Evolutionary conservation across 2,888 invertebrate species (phyloP).

Genomic region (Mylabris sibirica): DNA sequence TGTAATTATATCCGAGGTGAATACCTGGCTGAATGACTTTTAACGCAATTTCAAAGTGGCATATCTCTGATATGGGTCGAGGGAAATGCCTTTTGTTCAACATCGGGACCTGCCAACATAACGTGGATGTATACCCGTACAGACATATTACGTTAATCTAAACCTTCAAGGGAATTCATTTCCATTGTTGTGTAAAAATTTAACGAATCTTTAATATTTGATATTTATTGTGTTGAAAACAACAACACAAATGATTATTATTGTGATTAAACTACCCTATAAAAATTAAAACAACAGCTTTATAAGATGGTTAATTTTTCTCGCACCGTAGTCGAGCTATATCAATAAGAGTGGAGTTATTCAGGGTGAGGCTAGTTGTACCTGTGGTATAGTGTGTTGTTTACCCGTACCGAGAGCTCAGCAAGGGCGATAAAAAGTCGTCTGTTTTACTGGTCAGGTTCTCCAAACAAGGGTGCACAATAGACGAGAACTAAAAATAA

Average conservation of each 20-base stretch:
- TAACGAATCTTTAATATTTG: background rate
- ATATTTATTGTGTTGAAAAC: constrained; percentile 15
- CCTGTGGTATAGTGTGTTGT: constrained; percentile 39
- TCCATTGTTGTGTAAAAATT: constrained; percentile 14
- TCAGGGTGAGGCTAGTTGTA: constrained; percentile 46
- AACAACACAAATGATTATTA: background rate
- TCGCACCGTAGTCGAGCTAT: constrained; percentile 40
- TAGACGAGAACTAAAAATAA: constrained; percentile 44
- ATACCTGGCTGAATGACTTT: constrained; percentile 60
- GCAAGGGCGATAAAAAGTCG: constrained; percentile 55
- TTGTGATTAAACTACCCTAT: background rate
- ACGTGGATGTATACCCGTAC: constrained; percentile 44
- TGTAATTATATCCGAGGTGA: constrained; percentile 57
- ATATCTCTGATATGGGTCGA: constrained; percentile 61
- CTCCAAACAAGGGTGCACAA: constrained; percentile 52
- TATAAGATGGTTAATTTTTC: background rate
- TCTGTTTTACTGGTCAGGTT: constrained; percentile 53
- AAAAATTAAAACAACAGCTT: constrained; percentile 6
- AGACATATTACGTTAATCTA: constrained; percentile 36
- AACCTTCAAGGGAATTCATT: background rate
- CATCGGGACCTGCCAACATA: constrained; percentile 50
- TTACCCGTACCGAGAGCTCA: constrained; percentile 40
- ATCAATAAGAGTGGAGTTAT: constrained; percentile 44
- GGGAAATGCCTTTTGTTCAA: constrained; percentile 58
- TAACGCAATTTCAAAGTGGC: constrained; percentile 62